Evolutionary conservation across 2,797 vertebrate species (phyloP), one percentile per base, ranked within the genome.

Genomic region (Dendrocincla tyrannina): DNA sequence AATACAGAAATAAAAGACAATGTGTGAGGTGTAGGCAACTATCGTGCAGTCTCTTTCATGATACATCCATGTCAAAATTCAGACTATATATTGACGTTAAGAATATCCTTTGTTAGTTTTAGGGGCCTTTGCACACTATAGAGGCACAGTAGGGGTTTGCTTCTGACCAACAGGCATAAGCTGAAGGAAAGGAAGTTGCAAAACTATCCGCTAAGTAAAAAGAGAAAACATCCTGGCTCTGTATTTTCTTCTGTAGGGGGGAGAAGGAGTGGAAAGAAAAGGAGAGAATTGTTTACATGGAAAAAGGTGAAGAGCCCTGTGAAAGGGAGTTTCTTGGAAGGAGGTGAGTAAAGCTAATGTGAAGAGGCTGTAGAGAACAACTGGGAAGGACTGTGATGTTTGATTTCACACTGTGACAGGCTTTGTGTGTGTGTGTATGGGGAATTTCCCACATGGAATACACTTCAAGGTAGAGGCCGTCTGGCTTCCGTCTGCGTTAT

Each of bases 401-500:
- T 0, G 0, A 32, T 85, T 82, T 89, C 91, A 77, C 33, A 22
- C 70, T 35, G 55, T 73, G 72, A 50, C 67, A 73, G 46, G 18
- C 78, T 58, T 46, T 73, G 22, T 41, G 1, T 49, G 49, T 49
- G 47, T 67, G 33, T 66, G 33, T 53, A 52, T 25, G 73, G 72
- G 75, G 79, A 76, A 64, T 82, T 91, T 66, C 82, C 78, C 66
- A 35, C 4, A 2, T 47, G 63, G 35, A 95, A 58, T 41, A 56
- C 1, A 7, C 63, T 95, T 87, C 62, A 82, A 89, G 68, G 79
- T 67, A 80, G 63, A 89, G 59, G 47, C 78, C 0, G 22, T 79
- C 85, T 82, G 63, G n/a, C 42, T 94, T 59, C 63, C 91, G 63
- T 88, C 91, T 85, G 47, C 42, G 41, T 74, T 35, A 28, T 79